Evolutionary conservation across 2,113 vertebrate species (phyloP), one percentile per base, ranked within the genome.

Genomic region (Aspiorhynchus laticeps): DNA sequence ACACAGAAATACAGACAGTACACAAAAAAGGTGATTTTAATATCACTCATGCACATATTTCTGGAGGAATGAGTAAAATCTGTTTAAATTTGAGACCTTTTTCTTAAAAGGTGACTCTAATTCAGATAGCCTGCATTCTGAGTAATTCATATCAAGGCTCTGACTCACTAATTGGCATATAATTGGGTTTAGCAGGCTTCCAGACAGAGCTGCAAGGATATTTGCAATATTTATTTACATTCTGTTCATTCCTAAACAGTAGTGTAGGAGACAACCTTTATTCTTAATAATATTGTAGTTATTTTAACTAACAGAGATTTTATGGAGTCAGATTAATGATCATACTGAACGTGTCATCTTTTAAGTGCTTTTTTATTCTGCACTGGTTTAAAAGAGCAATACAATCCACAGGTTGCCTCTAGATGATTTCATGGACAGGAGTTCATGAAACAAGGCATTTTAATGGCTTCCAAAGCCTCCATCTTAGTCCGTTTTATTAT

Each of bases 281-380:
- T 56, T 80, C 24, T 19, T 46, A 17, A 46, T 65, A n/a, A 38
- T 21, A 65, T 6, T 19, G 38, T 24, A 46, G 36, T 26, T 26
- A 46, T 41, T 46, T 65, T 65, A 81, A 65, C 79, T 65, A 81
- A 63, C 24, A 12, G 3, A 65, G 36, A 28, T 81, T 65, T 65
- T 80, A 80, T 80, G 51, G 24, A 63, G 79, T 63, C 56, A 41
- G 15, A 80, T 41, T 81, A 81, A 81, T 28, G n/a, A 65, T 19
- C 36, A 43, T 41, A 43, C 21, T 21, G 41, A 61, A 61, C 3
- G 4, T 2, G 10, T 59, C 33, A 73, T 80, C 21, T 56, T 61
- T 80, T 41, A 80, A 59, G 7, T 59, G 21, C 56, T 59, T 24
- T 59, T 59, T 59, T 80, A n/a, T 21, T 15, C 33, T 59, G 59